A percentile compares a stretch with the other conserved stretches of the same genome.
Conservation (phyloP, 2,797 vertebrate species). For the Takifugu ocellatus region DNA sequence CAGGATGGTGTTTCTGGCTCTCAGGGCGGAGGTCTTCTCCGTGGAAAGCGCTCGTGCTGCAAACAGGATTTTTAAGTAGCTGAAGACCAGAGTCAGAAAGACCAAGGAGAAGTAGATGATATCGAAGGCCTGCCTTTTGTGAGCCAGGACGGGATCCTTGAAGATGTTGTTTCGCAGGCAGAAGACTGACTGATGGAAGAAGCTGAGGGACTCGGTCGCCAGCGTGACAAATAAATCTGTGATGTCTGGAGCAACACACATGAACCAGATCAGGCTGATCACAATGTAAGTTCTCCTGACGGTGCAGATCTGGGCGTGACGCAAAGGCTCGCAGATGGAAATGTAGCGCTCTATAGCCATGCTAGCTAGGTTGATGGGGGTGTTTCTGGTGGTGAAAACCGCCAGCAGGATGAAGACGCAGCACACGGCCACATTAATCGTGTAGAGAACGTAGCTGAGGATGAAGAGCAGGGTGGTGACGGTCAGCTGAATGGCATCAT, state of each 20-base stretch:
- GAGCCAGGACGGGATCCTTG: constrained; percentile 55
- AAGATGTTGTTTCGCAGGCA: constrained; percentile 71
- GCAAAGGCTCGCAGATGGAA: constrained; percentile 69
- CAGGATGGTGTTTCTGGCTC: constrained; percentile 74
- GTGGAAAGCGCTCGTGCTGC: constrained; percentile 55
- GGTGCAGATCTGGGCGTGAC: constrained; percentile 70
- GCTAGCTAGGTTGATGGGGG: constrained; percentile 70
- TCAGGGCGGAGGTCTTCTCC: constrained; percentile 48
- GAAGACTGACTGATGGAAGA: constrained; percentile 67
- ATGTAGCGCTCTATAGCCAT: constrained; percentile 79
- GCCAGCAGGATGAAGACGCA: constrained; percentile 73
- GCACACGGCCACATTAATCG: constrained; percentile 71
- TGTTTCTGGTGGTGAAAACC: constrained; percentile 75
- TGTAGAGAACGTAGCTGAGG: constrained; percentile 71
- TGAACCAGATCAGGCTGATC: constrained; percentile 69
- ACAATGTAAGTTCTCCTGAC: constrained; percentile 55
- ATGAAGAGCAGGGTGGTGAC: constrained; percentile 64
- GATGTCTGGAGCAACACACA: constrained; percentile 63
- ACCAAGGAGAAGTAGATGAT: constrained; percentile 72
- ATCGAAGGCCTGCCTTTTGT: constrained; percentile 66
- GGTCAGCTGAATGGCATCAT: constrained; percentile 70
- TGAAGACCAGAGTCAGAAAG: constrained; percentile 69
- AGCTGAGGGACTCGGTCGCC: constrained; percentile 61
- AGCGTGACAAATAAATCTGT: constrained; percentile 72
- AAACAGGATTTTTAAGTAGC: constrained; percentile 69